Evolutionary conservation across 2,888 invertebrate genomes (phyloP), one percentile per base, ranked within the genome.

Genomic region (Pachydiplax longipennis): DNA sequence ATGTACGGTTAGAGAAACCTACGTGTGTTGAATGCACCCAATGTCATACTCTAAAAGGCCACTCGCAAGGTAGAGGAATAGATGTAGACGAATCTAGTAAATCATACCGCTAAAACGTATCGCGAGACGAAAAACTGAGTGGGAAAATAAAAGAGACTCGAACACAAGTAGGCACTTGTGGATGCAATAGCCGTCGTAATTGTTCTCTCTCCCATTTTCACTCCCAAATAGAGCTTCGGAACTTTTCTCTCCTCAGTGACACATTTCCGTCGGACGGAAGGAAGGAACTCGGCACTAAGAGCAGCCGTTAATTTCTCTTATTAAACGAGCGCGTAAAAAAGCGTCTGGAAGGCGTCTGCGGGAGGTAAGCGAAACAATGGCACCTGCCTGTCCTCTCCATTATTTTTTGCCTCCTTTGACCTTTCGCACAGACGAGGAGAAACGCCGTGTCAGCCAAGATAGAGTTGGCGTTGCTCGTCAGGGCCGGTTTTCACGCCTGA

Each of bases 141-240:
- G 25, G 31, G 25, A 73, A 73, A 31, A 73, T 13, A 31, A 73
- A 73, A 73, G 31, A 13, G 65, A n/a, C n/a, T 6, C 10, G n/a
- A 25, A 25, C 22, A 65, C 8, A 58, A 35, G 35, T 35, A 22
- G 22, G 87, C 61, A 87, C 87, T 87, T 87, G 58, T 87, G 87
- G 87, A 87, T 87, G 87, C 87, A 31, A 73, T 13, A 73, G 73
- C 73, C 8, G 22, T 35, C 58, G 83, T 83, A 83, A 58, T 65
- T n/a, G 37, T 35, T 87, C 87, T 8, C 87, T 37, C 25, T 61
- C 83, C 53, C 48, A 31, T 53, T 53, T 12, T 53, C 25, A 18
- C 53, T 25, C 53, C 15, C 53, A 53, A 73, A 73, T 25, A 25
- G 25, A 73, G 73, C n/a, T 22, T 65, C 65, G 73, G 31, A 73